Conservation (phyloP, 1,140 invertebrate species). For the Daktulosphaira vitifoliae region DNA sequence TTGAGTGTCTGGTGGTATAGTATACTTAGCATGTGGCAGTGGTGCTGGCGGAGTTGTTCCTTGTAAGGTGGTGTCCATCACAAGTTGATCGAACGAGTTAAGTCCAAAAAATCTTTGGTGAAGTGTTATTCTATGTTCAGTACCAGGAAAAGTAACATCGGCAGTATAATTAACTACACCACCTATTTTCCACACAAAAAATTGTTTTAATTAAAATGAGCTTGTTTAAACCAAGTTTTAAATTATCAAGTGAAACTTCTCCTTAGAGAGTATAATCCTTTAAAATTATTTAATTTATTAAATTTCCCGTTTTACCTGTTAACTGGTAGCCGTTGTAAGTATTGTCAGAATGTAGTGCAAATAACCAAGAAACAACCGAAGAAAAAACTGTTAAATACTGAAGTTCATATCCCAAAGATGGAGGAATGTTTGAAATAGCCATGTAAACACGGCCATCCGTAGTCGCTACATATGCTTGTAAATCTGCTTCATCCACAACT, state of each 20-base stretch:
- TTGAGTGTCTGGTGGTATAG: background rate
- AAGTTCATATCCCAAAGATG: conserved; percentile 63
- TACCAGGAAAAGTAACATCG: conserved; percentile 60
- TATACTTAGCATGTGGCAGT: background rate
- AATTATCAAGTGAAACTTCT: too few relatives aligned
- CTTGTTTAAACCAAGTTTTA: too few relatives aligned
- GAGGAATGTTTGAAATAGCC: conserved; percentile 70
- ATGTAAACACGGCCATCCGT: conserved; percentile 83
- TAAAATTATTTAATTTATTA: too few relatives aligned
- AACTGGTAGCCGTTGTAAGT: conserved; percentile 80
- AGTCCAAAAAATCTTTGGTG: conserved; percentile 72
- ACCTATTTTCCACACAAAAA: conserved; percentile 49
- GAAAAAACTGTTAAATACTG: conserved; percentile 72
- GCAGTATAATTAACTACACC: conserved; percentile 74
- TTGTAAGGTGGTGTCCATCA: conserved; percentile 64
- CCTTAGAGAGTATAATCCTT: too few relatives aligned
- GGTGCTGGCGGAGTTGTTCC: conserved; percentile 64
- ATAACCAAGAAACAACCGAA: conserved; percentile 79
- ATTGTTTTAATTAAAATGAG: too few relatives aligned
- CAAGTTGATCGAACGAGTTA: conserved; percentile 83
- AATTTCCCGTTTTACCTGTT: conserved; percentile 51
- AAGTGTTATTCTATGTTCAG: conserved; percentile 61
- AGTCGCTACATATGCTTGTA: conserved; percentile 87
- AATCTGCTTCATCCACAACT: conserved; percentile 62
- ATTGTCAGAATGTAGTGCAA: conserved; percentile 65